phyloP scores from a whole-genome alignment of 2,113 vertebrate species.

The Sturnus vulgaris region DNA sequence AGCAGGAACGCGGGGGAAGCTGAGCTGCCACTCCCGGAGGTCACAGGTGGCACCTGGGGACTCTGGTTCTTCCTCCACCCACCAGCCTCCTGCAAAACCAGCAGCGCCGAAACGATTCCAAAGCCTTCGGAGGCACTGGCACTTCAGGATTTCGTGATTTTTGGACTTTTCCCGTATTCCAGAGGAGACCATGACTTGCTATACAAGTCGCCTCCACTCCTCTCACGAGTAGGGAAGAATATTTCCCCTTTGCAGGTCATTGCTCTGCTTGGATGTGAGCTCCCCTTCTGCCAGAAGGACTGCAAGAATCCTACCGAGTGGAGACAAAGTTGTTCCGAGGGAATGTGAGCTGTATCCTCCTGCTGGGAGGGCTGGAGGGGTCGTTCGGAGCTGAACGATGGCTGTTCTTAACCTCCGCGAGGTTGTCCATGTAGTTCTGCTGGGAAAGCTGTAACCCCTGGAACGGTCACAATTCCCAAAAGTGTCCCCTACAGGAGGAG shows the following conservation, averaged over 20 bases:
- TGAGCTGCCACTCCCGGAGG: constrained; percentile 69
- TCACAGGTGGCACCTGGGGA: not conserved
- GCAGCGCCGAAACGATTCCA: not conserved
- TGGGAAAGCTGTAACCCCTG: constrained; percentile 40
- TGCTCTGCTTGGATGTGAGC: not conserved
- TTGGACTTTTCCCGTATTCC: not conserved
- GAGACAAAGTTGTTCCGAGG: constrained; percentile 45
- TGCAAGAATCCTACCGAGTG: not conserved
- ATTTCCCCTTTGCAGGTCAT: constrained; percentile 4
- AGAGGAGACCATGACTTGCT: constrained; percentile 35
- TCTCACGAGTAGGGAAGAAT: constrained; percentile 29
- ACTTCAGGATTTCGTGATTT: not conserved
- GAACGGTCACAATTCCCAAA: not conserved
- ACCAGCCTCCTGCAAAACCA: not conserved
- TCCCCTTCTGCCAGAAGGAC: constrained; percentile 33
- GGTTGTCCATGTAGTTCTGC: constrained; percentile 15
- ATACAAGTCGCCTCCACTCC: not conserved
- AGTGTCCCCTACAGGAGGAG: not conserved
- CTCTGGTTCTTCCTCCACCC: not conserved
- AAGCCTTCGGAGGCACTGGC: constrained; percentile 76
- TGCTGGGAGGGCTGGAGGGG: not conserved
- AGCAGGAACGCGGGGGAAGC: constrained; percentile 55
- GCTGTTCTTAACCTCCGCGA: constrained; percentile 45
- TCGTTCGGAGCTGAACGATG: not conserved
- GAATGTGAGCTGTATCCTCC: constrained; percentile 30